Evolutionary conservation across 2,113 vertebrate species (phyloP).

Genomic region (Setophaga coronata): DNA sequence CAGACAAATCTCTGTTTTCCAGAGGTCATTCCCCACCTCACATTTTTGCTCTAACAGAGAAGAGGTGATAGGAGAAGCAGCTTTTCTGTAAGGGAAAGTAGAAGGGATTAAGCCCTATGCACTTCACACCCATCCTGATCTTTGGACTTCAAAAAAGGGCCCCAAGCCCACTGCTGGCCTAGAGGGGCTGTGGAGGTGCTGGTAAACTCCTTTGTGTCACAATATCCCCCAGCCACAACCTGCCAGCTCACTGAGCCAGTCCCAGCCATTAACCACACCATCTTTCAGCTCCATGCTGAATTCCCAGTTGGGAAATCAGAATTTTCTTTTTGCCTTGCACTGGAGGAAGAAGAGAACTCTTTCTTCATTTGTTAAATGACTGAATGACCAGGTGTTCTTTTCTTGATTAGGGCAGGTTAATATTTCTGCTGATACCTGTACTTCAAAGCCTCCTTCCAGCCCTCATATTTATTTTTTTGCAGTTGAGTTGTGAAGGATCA

Average conservation of each 20-base stretch:
- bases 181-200: not conserved
- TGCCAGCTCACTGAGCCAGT: not conserved
- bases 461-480: not conserved
- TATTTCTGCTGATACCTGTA: not conserved
- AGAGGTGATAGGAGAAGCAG: not conserved
- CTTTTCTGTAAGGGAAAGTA: not conserved
- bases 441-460: not conserved
- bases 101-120: fast-evolving
- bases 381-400: not conserved
- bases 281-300: not conserved
- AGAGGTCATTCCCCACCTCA: not conserved
- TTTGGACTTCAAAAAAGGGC: not conserved
- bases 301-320: not conserved
- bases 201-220: not conserved
- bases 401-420: not conserved
- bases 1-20: not conserved
- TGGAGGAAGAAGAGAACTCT: not conserved
- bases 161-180: not conserved
- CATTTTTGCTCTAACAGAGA: not conserved
- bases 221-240: not conserved
- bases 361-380: not conserved
- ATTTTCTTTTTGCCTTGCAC: not conserved
- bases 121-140: not conserved
- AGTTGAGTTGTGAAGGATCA: not conserved
- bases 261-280: not conserved